Percentiles rank a stretch among this genome's conserved stretches.
Evolutionary conservation across 37 sponge, comb jelly and placozoan species (phyloP).

Genomic region (Halichondria panicea): DNA sequence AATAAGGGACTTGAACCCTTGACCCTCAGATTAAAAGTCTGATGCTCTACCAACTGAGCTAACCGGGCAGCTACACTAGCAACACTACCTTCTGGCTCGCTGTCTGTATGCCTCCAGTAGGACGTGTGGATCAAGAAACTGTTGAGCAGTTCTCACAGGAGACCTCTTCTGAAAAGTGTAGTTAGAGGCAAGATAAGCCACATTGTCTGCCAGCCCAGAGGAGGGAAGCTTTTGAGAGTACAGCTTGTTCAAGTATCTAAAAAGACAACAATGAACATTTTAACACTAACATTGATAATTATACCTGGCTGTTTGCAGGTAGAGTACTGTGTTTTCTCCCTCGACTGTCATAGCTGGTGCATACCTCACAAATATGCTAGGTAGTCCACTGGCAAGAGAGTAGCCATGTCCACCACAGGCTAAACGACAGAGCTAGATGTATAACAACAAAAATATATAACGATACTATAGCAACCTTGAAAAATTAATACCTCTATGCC

Average conservation of each 20-base stretch:
- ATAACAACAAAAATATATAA: too few relatives aligned
- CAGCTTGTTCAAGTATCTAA: constrained; percentile 72
- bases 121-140: constrained; percentile 61
- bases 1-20: not conserved
- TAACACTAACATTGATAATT: not conserved
- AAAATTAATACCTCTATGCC: constrained; percentile 93
- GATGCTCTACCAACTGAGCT: too few relatives aligned
- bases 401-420: constrained; percentile 96
- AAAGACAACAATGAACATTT: too few relatives aligned
- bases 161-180: constrained; percentile 30
- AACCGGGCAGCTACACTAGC: too few relatives aligned
- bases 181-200: constrained; percentile 63
- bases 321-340: constrained; percentile 92
- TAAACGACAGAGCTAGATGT: constrained; percentile 82
- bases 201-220: constrained; percentile 53
- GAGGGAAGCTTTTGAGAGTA: constrained; percentile 26
- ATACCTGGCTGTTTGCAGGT: constrained; percentile 88
- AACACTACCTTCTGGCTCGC: constrained; percentile 67
- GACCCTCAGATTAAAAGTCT: not conserved
- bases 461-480: too few relatives aligned
- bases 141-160: constrained; percentile 34
- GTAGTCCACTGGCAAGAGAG: constrained; percentile 85
- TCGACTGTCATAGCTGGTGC: constrained; percentile 73
- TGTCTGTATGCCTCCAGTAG: constrained; percentile 76
- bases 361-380: constrained; percentile 59